Percentiles rank a stretch among this genome's conserved stretches.
These are phyloP conservation scores for Melikaiella ostensackeni DNA, from an alignment of 2,888 invertebrate genomes.

Conservation along the genomic window DNA sequence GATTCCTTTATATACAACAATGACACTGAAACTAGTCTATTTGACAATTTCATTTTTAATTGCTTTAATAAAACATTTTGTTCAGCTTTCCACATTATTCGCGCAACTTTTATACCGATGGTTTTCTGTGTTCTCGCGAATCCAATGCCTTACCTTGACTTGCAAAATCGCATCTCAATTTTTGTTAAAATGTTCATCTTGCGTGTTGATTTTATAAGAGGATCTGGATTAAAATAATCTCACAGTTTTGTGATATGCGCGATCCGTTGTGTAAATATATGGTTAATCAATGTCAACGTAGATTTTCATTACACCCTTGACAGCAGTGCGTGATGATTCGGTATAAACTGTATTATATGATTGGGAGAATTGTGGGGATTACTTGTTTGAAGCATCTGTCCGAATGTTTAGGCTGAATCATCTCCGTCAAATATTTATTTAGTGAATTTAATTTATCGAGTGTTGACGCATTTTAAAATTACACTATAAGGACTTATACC, in stretches of 20 bases:
- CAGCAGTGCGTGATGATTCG: not conserved
- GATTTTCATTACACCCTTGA: not conserved
- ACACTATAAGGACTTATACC: no score
- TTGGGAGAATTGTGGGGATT: not conserved
- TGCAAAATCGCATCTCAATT: not conserved
- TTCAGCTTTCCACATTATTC: not conserved
- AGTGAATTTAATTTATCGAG: not conserved
- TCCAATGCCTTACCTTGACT: not conserved
- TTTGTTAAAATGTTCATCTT: not conserved
- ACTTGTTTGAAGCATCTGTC: conserved; percentile 7
- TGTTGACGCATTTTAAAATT: no score
- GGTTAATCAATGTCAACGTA: not conserved
- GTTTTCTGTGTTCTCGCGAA: no score
- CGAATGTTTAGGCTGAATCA: not conserved
- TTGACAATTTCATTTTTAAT: conserved; percentile 19
- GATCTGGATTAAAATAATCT: not conserved
- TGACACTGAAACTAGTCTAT: not conserved
- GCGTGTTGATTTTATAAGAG: not conserved
- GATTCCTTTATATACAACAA: not conserved
- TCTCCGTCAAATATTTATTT: not conserved
- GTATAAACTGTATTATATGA: not conserved
- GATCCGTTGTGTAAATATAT: not conserved
- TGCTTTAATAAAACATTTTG: not conserved
- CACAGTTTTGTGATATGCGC: not conserved
- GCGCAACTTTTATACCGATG: no score